phyloP scores from a whole-genome alignment of 2,113 vertebrate genomes.

The Dromiciops gliroides region DNA sequence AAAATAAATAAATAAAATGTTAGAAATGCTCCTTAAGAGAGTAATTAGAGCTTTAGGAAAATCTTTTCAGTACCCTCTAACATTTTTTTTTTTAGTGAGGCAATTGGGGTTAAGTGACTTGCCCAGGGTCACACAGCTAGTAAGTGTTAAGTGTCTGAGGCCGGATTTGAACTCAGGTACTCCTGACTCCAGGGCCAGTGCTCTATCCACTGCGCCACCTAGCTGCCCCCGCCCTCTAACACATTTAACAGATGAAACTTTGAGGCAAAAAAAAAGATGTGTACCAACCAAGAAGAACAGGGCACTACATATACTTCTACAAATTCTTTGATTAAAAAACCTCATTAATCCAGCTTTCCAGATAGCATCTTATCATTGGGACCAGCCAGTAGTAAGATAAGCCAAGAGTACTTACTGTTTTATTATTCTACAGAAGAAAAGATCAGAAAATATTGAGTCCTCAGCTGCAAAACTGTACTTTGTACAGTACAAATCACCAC shows the following conservation, averaged over 20 bases:
- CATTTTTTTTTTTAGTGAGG: too few species aligned
- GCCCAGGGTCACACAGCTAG: too few species aligned
- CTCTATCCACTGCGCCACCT: too few species aligned
- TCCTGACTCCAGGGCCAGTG: too few species aligned
- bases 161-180: too few species aligned
- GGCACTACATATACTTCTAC: neutral
- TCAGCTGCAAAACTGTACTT: neutral
- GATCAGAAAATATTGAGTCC: conserved; percentile 9
- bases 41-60: conserved; percentile 19
- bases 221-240: too few species aligned
- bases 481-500: neutral
- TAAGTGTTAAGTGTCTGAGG: too few species aligned
- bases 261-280: neutral
- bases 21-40: conserved; percentile 7
- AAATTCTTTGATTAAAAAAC: conserved; percentile 27
- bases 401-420: neutral
- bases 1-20: too few species aligned
- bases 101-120: too few species aligned
- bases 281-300: conserved; percentile 8
- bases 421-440: conserved; percentile 24
- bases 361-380: conserved; percentile 23
- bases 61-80: conserved; percentile 4
- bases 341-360: conserved; percentile 7
- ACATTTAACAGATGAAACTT: conserved; percentile 39
- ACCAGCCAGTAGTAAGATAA: conserved; percentile 4